Evolutionary conservation across 2,888 invertebrate species (phyloP), one percentile per base, ranked within the genome.

Genomic region (Plemyria rubiginata): DNA sequence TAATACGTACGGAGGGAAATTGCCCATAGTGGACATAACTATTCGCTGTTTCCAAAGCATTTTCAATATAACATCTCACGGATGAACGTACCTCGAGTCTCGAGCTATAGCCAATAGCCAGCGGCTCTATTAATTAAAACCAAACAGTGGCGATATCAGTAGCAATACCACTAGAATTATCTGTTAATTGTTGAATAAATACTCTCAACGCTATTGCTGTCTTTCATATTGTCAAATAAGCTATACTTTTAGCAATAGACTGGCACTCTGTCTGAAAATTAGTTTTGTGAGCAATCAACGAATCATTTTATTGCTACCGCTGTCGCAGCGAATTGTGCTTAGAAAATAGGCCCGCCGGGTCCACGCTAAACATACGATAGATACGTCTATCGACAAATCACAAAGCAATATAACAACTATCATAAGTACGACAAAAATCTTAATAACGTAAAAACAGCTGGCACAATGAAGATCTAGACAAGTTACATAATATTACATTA

Each of bases 391-490:
- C 65, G 63, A 53, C 60, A 69, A 86, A 87, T 87, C 87, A 86
- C 85, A 85, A 84, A 87, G 88, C 89, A 90, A 85, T 81, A 83
- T 80, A 87, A 86, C 82, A 86, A 82, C 85, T 87, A 90, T 85
- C 71, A 85, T 91, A 92, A 92, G 92, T 92, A 92, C 91, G 88
- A 90, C 86, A 87, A 84, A 22, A 38, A 84, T 81, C 90, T 91
- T 90, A 91, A 86, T 81, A 83, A 70, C 80, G 83, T 88, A 87
- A 87, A 68, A 70, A 87, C 85, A 87, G 90, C 89, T 92, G 92
- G 92, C 92, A 92, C 92, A 88, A 90, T 87, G 91, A 92, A 91
- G 91, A 88, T 88, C 89, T 90, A 88, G 84, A 87, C 82, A 87
- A 85, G 85, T 88, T 88, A 88, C 80, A 84, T 81, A 79, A 84